Conservation (phyloP, 2,113 vertebrate genomes). For the Oncorhynchus clarkii region DNA sequence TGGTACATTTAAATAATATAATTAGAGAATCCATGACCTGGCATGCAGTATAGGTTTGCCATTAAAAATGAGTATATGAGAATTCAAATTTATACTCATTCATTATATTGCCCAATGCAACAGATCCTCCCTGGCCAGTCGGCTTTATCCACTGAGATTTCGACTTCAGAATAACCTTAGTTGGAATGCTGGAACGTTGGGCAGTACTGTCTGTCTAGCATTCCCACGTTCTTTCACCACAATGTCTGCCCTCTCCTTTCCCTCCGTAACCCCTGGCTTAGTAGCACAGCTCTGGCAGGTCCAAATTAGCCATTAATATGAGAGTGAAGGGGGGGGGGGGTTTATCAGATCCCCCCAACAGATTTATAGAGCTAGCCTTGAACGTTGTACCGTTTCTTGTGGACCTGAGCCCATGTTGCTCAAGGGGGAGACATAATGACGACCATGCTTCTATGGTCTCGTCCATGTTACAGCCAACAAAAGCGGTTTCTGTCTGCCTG, state of each 20-base stretch:
- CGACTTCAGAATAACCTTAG: too few relatives aligned
- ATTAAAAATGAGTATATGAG: neutral
- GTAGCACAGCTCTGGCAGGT: conserved; percentile 41
- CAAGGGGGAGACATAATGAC: neutral
- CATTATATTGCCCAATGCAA: too few relatives aligned
- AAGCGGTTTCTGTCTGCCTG: neutral
- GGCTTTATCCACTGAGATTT: too few relatives aligned
- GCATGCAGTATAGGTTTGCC: neutral
- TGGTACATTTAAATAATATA: neutral
- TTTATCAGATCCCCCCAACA: conserved; percentile 34
- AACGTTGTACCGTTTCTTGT: conserved; percentile 53
- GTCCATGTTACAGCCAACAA: neutral
- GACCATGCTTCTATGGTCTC: neutral
- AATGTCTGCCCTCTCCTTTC: conserved; percentile 33
- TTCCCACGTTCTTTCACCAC: neutral
- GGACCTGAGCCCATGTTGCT: conserved; percentile 51
- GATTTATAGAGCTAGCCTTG: conserved; percentile 83
- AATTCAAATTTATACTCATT: neutral
- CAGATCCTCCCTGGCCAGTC: too few relatives aligned
- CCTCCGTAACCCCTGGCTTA: conserved; percentile 54
- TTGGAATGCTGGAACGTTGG: neutral
- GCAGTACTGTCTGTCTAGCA: neutral
- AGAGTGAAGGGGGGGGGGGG: conserved; percentile 14
- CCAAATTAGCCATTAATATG: conserved; percentile 56
- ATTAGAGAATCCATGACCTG: neutral